Base-by-base conservation (phyloP, 2,113 vertebrate species). In the Syngnathus typhle region DNA sequence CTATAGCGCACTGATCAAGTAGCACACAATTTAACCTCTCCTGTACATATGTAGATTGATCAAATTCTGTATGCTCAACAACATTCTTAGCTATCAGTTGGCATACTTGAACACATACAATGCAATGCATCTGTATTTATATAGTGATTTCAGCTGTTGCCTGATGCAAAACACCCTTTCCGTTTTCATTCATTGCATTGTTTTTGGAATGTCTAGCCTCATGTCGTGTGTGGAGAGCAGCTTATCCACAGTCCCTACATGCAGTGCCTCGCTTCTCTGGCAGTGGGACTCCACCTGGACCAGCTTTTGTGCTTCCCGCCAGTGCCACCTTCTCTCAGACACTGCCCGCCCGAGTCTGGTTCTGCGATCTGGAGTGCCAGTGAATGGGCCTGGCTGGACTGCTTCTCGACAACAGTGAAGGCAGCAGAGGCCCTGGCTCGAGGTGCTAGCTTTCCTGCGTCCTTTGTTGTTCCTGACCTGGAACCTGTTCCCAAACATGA, bases 181-280 rank as follows among this genome's bases (percentile, higher is more conserved):
- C 5, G 23, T 6, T 44, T 62, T 62, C 12, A 62, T 62, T 62
- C 21, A 58, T 58, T 51, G 5, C 4, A 5, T 27, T n/a, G 43
- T 38, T 47, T n/a, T n/a, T 21, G 9, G 12, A 38, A 1, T 19
- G 1, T 64, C 32, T 56, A 99, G 96, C 96, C 96, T 11, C 95
- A 98, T 0, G 97, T 99, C 3, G 94, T 98, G 1, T 98, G 96
- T 67, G 97, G 97, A 0, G 97, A 99, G 82, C 97, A 99, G 88
- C 93, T 99, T 1, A 93, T 99, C 58, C 97, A 99, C 64, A 99
- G 97, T 67, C 94, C 96, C 2, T 99, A 99, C 52, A 98, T 99
- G 96, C 97, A 99, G 77, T 98, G 97, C 79, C 85, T 99, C 39
- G 93, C 97, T 23, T 98, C 96, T 0, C 88, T 99, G 15, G 95